Percentiles rank a stretch among this genome's conserved stretches.
Evolutionary conservation across 2,797 vertebrate genomes (phyloP).

Genomic region (Lutjanus argentimaculatus): DNA sequence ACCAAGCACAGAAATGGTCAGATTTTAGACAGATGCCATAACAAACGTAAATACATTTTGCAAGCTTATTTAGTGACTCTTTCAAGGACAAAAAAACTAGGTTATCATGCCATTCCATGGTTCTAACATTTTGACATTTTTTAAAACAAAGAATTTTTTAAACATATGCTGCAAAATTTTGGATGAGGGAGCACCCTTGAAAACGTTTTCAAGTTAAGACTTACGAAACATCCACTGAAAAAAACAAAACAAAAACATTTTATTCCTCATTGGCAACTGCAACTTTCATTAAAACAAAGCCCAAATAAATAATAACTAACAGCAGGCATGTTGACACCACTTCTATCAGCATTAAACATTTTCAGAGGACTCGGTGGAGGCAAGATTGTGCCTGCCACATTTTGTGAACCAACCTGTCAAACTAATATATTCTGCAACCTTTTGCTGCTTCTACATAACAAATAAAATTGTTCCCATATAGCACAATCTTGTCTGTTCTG

Average conservation of each 20-base stretch:
- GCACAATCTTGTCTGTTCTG: background rate
- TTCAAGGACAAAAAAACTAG: constrained; percentile 54
- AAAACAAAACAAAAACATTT: background rate
- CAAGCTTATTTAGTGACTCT: constrained; percentile 49
- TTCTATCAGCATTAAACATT: constrained; percentile 25
- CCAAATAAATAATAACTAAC: constrained; percentile 60
- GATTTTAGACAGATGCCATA: constrained; percentile 53
- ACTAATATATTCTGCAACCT: constrained; percentile 20
- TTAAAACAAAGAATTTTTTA: constrained; percentile 59
- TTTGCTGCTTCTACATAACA: constrained; percentile 25
- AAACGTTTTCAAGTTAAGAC: constrained; percentile 50
- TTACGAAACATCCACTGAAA: constrained; percentile 35
- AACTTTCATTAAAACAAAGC: constrained; percentile 47
- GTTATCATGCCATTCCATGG: constrained; percentile 65
- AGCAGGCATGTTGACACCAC: constrained; percentile 33
- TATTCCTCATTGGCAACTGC: constrained; percentile 56
- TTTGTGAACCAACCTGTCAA: constrained; percentile 25
- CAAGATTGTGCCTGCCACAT: constrained; percentile 30
- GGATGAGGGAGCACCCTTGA: constrained; percentile 52
- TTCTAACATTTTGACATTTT: constrained; percentile 53
- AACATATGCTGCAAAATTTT: constrained; percentile 39
- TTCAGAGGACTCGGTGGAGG: constrained; percentile 23
- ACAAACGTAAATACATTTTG: constrained; percentile 59
- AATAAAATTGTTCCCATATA: constrained; percentile 43
- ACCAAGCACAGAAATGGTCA: constrained; percentile 54